Evolutionary conservation across 2,888 invertebrate species (phyloP).

Genomic region (Buathra laborator): DNA sequence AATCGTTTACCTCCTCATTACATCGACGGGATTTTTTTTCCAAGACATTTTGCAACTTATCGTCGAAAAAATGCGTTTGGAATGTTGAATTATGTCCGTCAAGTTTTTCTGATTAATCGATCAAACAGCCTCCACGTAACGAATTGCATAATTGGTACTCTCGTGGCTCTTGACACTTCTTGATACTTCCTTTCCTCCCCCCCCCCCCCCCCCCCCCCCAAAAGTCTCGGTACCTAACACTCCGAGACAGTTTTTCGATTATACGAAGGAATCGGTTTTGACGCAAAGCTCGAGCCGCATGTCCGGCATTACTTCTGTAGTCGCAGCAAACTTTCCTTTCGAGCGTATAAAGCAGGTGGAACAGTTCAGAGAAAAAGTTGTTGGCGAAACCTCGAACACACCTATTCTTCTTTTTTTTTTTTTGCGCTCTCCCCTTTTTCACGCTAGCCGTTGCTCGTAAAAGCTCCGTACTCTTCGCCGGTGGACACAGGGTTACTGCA

Average conservation of each 20-base stretch:
- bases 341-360: slow-evolving; percentile 58
- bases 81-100: no score
- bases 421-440: neutral
- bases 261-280: neutral
- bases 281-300: neutral
- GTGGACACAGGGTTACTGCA: slow-evolving; percentile 27
- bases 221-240: neutral
- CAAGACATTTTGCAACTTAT: no score
- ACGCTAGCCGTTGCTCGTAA: slow-evolving; percentile 42
- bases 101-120: no score
- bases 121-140: no score
- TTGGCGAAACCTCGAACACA: slow-evolving; percentile 31
- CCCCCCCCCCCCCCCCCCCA: neutral
- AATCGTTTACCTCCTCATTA: no score
- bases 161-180: no score
- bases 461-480: slow-evolving; percentile 39
- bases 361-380: slow-evolving; percentile 48
- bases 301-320: neutral
- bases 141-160: no score
- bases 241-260: neutral
- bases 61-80: no score
- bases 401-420: slow-evolving; percentile 1
- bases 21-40: no score
- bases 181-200: no score
- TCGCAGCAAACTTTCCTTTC: slow-evolving; percentile 52